Evolutionary conservation across 2,113 vertebrate genomes (phyloP), one percentile per base, ranked within the genome.

Genomic region (Rattus norvegicus): DNA sequence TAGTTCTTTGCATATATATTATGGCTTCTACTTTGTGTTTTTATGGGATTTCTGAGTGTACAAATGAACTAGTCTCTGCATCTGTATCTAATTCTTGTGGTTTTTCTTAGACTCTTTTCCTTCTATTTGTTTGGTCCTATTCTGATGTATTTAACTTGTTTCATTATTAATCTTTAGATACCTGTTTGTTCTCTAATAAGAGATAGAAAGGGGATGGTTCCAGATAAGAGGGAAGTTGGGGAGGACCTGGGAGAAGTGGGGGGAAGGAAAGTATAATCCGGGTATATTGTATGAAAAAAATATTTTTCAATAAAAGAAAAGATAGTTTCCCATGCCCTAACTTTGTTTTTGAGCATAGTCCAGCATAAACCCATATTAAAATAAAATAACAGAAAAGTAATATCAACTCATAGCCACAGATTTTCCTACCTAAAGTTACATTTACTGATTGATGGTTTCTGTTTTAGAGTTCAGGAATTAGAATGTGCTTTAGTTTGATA

Each of bases 321-420:
- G 54, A 80, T 54, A 2, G 16, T 90, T 87, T 43, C 54, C 14
- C 63, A 12, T 52, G 4, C 24, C 24, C 39, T 77, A 83, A 4
- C 70, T 92, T 87, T 90, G 59, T 49, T 65, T 69, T 70, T 83
- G 13, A 77, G 54, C 19, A 56, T 56, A n/a, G 12, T 43, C 59
- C 5, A 56, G 3, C 36, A 20, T 70, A 54, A 93, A 84, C n/a
- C 28, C 17, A 54, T 61, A n/a, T 75, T 91, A 72, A 77, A 63
- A 30, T 89, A 84, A 89, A 33, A 61, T 77, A 89, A 56, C 70
- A 84, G 61, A 39, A 93, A 91, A 87, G n/a, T 79, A 73, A 22
- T 90, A 80, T 26, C 83, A 61, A 73, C 17, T 73, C n/a, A 73
- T 76, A 28, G n/a, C 43, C 52, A 12, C 30, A 30, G 54, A 7